These are phyloP conservation scores for Zaprionus inermis DNA, from an alignment of 1,140 invertebrate species.

Conservation along the genomic window DNA sequence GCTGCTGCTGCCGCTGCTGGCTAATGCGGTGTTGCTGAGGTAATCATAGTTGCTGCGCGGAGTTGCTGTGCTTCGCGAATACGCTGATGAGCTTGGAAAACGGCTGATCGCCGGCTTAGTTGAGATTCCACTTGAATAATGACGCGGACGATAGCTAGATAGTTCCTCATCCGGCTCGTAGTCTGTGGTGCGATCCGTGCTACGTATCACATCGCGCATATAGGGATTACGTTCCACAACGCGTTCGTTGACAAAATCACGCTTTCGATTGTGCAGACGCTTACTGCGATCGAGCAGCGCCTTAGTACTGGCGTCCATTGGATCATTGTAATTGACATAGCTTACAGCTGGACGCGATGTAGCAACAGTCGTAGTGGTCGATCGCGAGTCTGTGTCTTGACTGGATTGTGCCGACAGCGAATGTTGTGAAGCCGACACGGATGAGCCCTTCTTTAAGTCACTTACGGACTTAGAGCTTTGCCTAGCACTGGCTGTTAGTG, in stretches of 20 bases:
- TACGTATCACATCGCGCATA: conserved; percentile 70
- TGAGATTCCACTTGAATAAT: conserved; percentile 44
- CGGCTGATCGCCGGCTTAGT: conserved; percentile 40
- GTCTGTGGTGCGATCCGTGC: conserved; percentile 52
- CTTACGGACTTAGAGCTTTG: conserved; percentile 64
- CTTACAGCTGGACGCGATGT: conserved; percentile 49
- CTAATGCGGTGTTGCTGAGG: conserved; percentile 40
- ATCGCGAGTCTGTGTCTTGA: conserved; percentile 61
- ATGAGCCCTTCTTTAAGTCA: conserved; percentile 59
- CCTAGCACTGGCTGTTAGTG: conserved; percentile 46
- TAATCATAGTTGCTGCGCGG: conserved; percentile 60
- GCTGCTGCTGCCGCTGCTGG: conserved; percentile 22
- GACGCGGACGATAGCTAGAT: conserved; percentile 58
- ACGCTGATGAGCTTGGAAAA: conserved; percentile 62
- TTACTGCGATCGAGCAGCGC: conserved; percentile 78
- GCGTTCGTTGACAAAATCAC: conserved; percentile 81
- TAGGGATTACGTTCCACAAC: conserved; percentile 82
- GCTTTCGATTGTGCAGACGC: conserved; percentile 72
- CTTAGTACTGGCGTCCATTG: conserved; percentile 66
- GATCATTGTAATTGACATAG: conserved; percentile 45
- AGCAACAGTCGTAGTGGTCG: conserved; percentile 64
- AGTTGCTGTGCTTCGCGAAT: conserved; percentile 16
- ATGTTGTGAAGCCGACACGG: conserved; percentile 42
- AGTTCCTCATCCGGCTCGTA: conserved; percentile 58
- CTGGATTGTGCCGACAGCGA: conserved; percentile 68